Evolutionary conservation across 2,113 vertebrate species (phyloP), one percentile per base, ranked within the genome.

Genomic region (Psophia crepitans): DNA sequence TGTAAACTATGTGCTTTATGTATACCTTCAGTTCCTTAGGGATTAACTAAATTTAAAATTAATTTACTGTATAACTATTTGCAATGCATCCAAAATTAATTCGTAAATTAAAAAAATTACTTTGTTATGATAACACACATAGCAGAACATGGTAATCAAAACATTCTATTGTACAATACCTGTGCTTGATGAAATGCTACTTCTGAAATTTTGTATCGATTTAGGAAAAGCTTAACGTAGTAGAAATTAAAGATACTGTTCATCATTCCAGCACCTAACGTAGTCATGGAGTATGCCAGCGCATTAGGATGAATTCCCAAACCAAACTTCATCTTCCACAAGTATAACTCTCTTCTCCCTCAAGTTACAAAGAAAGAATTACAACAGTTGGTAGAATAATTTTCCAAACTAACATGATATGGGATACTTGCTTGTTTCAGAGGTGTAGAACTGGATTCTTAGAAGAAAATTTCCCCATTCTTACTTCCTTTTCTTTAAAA

Each of bases 161-260:
- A 32, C 10, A 80, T 21, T 89, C 17, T 8, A 19, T 8, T 68
- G 84, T 51, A 86, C 83, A 41, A 92, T 97, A 99, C 99, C 97
- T 99, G 99, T 27, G 98, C 98, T 96, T 98, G 98, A 76, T 99
- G 98, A 97, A 99, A 99, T 4, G 98, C 98, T 68, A 75, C 82
- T 94, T 99, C 99, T 66, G 99, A 98, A 97, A 99, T 98, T 82
- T 98, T 98, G 97, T 99, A 99, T 26, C 94, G 97, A 74, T 98
- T 98, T 57, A 99, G 91, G 92, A 99, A 99, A 35, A 99, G 98
- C 93, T 99, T 99, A 27, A 99, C 98, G 4, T 98, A 99, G 95
- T 99, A 99, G 97, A 99, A 99, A 94, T 97, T 98, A 89, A 99
- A 99, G 91, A 99, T 98, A 43, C 98, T 99, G 97, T 99, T 99